These are phyloP conservation scores for Ecdyonurus torrentis DNA, from an alignment of 2,888 invertebrate species.

Conservation along the genomic window DNA sequence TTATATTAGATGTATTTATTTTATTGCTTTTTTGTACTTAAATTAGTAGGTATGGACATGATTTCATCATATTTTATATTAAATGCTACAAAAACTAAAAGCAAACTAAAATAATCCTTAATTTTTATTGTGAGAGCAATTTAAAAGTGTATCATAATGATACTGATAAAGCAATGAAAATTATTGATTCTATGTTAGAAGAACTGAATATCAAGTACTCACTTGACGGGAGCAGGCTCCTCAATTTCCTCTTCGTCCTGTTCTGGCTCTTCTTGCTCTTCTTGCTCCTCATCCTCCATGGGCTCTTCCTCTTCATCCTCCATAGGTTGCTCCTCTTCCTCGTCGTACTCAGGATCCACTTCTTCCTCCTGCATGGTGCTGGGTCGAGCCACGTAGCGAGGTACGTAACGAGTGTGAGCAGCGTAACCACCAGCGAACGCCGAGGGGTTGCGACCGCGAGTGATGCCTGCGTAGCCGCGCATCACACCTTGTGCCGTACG, in stretches of 20 bases:
- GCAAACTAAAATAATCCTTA: too few relatives aligned
- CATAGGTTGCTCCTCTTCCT: background rate
- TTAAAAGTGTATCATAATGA: too few relatives aligned
- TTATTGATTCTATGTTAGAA: too few relatives aligned
- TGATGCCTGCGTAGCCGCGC: background rate
- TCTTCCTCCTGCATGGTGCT: background rate
- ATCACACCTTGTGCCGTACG: background rate
- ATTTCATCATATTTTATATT: too few relatives aligned
- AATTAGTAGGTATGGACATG: too few relatives aligned
- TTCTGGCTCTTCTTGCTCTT: background rate
- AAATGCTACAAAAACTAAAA: too few relatives aligned
- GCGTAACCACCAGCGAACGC: background rate
- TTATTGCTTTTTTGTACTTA: too few relatives aligned
- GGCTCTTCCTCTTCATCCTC: background rate
- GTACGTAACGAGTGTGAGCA: background rate
- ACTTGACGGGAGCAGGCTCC: background rate
- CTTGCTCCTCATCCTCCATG: background rate
- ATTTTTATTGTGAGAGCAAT: too few relatives aligned
- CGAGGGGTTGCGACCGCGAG: background rate
- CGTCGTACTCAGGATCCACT: background rate
- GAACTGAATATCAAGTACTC: background rate
- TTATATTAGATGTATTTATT: too few relatives aligned
- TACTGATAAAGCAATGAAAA: too few relatives aligned
- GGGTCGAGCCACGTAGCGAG: background rate
- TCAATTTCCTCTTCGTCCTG: background rate